phyloP scores from a whole-genome alignment of 2,797 vertebrate genomes.

The Hemitrygon akajei region DNA sequence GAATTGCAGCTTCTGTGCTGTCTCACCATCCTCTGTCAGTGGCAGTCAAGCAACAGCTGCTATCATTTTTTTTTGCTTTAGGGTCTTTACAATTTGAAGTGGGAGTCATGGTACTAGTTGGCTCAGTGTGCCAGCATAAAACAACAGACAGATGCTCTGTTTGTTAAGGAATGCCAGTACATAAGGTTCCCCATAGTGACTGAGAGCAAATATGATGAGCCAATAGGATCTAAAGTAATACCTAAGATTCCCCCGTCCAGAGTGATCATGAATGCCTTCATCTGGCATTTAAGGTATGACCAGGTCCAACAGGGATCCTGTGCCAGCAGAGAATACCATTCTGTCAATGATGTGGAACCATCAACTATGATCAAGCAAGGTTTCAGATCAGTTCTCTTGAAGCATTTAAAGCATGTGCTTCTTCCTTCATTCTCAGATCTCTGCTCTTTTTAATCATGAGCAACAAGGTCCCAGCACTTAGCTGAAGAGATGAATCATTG shows the following conservation, averaged over 20 bases:
- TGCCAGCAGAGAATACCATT: background rate
- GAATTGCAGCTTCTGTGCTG: background rate
- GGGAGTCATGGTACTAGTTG: background rate
- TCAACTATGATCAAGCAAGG: background rate
- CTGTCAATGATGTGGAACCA: background rate
- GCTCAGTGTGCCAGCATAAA: background rate
- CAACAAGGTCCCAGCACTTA: background rate
- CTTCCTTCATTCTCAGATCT: background rate
- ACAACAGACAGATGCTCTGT: background rate
- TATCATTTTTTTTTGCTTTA: background rate
- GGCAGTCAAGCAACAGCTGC: background rate
- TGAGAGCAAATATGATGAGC: background rate
- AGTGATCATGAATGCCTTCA: background rate
- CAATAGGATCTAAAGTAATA: background rate
- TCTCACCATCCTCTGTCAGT: background rate
- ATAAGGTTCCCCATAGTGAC: background rate
- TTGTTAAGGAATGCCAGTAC: background rate
- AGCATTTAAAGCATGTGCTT: background rate
- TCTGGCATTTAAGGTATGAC: background rate
- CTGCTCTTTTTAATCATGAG: background rate
- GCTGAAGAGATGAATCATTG: background rate
- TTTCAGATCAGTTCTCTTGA: background rate
- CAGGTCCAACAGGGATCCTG: background rate
- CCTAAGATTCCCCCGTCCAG: background rate
- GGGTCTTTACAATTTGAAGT: background rate